Conservation (phyloP, 2,888 invertebrate species). For the Hypomecis atomaria region DNA sequence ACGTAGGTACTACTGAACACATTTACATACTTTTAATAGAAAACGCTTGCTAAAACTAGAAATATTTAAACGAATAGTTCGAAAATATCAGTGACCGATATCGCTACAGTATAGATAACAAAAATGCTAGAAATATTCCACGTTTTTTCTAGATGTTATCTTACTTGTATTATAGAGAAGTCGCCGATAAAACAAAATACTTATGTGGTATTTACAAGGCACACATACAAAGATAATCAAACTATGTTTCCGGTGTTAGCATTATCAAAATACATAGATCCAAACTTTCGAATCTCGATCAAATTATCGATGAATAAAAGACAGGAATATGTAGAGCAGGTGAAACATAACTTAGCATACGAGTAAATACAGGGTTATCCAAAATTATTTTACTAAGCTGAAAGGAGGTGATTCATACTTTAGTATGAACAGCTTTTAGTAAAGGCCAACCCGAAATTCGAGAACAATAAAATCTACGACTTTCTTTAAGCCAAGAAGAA, state of each 20-base stretch:
- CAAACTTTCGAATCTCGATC: neutral
- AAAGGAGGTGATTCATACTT: too few species aligned
- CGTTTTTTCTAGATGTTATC: slow-evolving; percentile 7
- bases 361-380: too few species aligned
- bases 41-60: neutral
- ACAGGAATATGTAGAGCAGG: too few species aligned
- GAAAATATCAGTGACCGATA: slow-evolving; percentile 12
- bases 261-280: neutral
- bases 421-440: too few species aligned
- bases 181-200: neutral
- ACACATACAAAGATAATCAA: neutral
- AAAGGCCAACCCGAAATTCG: too few species aligned
- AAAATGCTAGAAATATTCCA: neutral
- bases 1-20: too few species aligned
- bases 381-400: too few species aligned
- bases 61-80: neutral
- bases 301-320: too few species aligned
- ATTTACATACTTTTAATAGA: too few species aligned
- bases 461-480: too few species aligned
- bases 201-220: neutral
- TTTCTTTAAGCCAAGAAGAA: too few species aligned
- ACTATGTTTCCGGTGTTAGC: neutral
- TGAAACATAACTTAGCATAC: too few species aligned
- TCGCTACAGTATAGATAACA: slow-evolving; percentile 17
- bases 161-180: neutral